Evolutionary conservation across 2,113 vertebrate genomes (phyloP), one percentile per base, ranked within the genome.

Genomic region (Sinocyclocheilus anshuiensis): DNA sequence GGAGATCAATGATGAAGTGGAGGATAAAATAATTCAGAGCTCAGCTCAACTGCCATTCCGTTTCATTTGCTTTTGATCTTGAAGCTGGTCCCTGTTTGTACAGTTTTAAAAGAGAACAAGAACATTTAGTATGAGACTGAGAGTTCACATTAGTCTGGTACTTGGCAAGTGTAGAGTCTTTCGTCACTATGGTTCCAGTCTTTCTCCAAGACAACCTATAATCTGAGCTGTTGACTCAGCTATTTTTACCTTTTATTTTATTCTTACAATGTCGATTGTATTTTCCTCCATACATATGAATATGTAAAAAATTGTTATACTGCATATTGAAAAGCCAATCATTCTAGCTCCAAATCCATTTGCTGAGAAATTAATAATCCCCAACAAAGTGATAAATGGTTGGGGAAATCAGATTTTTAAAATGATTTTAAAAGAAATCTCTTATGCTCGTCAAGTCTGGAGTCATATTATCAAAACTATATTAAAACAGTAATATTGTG

Each of bases 11-110:
- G 55, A 74, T 65, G 53, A 83, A 77, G 55, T 57, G 71, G 10
- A 88, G 79, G 26, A 48, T 78, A 72, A 84, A 69, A 61, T 77
- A 39, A 88, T 36, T 84, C 29, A 29, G 33, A 80, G 79, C 39
- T 80, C 48, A 12, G 80, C 18, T 55, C 26, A 69, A 42, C 13
- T 55, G n/a, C 39, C 48, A 76, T 77, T 45, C 16, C 4, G 11
- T 48, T 53, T 48, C 18, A 59, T 84, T 84, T 74, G 39, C 45
- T 83, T 85, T 59, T 77, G 57, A 63, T 79, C 55, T 84, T 69
- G 53, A 79, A 84, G 12, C 69, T 20, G 36, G 67, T 72, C 20
- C 65, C 10, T 42, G 4, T 61, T 65, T 85, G 48, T 20, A 87
- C 29, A 36, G 61, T 57, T 33, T 50, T 77, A 74, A 75, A 13